A percentile compares a stretch with the other conserved stretches of the same genome.
These are phyloP conservation scores for Campoletis raptor DNA, from an alignment of 2,888 invertebrate genomes.

Conservation along the genomic window DNA sequence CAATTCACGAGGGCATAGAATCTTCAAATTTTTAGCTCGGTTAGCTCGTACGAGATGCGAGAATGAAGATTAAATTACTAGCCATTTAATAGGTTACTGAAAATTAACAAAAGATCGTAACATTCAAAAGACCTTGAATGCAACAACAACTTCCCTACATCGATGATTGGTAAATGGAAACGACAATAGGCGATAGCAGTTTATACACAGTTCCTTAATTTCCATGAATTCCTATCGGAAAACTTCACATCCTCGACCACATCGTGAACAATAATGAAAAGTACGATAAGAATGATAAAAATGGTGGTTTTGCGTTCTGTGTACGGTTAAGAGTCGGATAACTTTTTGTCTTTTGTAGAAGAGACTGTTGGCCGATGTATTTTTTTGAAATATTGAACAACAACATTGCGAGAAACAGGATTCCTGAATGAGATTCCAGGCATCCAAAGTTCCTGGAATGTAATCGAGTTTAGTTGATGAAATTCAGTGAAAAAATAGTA, in stretches of 20 bases:
- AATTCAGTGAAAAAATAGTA: not conserved
- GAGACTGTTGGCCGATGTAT: not conserved
- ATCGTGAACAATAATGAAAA: not conserved
- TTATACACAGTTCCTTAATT: not conserved
- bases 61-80: not conserved
- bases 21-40: too few relatives aligned
- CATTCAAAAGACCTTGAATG: not conserved
- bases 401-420: not conserved
- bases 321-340: not conserved
- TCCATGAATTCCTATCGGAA: not conserved
- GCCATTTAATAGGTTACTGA: too few relatives aligned
- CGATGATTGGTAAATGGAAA: not conserved
- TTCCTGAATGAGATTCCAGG: conserved; percentile 11
- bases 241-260: not conserved
- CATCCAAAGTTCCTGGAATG: not conserved
- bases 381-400: conserved; percentile 6
- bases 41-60: not conserved
- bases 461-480: not conserved
- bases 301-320: not conserved
- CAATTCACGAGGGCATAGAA: too few relatives aligned
- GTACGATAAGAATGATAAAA: not conserved
- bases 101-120: not conserved
- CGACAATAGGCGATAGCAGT: not conserved
- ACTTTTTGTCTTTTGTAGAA: not conserved
- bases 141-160: not conserved